These are phyloP conservation scores for Mayetiola destructor DNA, from an alignment of 2,888 invertebrate genomes.

Conservation along the genomic window DNA sequence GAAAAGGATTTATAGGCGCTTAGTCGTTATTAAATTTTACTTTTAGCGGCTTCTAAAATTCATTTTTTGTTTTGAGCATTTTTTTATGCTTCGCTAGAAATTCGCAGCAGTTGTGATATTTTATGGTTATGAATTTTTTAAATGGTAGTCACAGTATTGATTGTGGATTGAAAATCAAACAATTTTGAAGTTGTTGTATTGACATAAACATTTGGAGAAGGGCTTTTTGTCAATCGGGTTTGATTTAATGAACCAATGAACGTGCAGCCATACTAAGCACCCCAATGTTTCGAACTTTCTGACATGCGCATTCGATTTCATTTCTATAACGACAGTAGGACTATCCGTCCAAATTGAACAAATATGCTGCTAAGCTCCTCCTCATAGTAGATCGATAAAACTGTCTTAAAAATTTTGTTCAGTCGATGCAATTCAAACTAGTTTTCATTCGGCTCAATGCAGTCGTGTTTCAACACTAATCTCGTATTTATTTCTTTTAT, in stretches of 20 bases:
- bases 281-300: background rate
- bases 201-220: background rate
- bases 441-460: background rate
- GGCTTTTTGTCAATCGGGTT: background rate
- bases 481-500: background rate
- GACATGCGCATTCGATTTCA: constrained; percentile 9
- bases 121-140: background rate
- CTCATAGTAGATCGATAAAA: background rate
- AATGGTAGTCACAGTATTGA: background rate
- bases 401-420: background rate
- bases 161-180: background rate
- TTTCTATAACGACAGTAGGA: background rate
- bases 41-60: background rate
- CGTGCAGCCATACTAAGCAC: background rate
- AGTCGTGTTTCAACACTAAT: background rate
- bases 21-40: background rate
- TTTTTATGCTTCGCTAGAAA: background rate
- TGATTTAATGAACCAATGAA: background rate
- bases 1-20: background rate
- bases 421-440: background rate
- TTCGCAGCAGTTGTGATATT: constrained; percentile 7
- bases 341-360: background rate
- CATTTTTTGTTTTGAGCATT: background rate
- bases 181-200: background rate
- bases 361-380: background rate